Evolutionary conservation across 2,888 invertebrate species (phyloP).

Genomic region (Papilio gigon): DNA sequence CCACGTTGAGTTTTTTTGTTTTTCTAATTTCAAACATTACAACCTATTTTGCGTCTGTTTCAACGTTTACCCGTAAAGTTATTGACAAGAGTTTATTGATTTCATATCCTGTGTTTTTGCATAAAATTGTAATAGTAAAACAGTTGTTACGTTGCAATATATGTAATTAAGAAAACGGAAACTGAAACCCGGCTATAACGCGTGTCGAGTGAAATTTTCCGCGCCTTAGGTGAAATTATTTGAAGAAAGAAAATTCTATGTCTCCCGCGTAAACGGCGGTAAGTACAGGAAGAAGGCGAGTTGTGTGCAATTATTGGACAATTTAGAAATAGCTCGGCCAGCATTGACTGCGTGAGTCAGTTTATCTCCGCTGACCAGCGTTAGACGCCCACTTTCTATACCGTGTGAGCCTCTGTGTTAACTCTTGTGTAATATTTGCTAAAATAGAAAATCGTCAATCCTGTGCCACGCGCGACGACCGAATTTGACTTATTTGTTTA

Average conservation of each 20-base stretch:
- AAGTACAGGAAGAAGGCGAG: constrained; percentile 57
- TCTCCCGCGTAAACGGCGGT: constrained; percentile 45
- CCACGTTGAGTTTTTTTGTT: too few species aligned
- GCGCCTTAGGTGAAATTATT: constrained; percentile 27
- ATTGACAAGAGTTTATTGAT: neutral
- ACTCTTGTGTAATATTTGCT: constrained; percentile 71
- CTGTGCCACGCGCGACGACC: constrained; percentile 42
- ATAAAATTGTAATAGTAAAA: constrained; percentile 11
- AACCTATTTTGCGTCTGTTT: neutral
- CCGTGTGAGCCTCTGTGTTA: constrained; percentile 60
- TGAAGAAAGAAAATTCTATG: constrained; percentile 27
- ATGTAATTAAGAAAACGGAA: constrained; percentile 23
- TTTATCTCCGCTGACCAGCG: constrained; percentile 54
- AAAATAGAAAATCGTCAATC: constrained; percentile 72
- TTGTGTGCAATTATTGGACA: constrained; percentile 62
- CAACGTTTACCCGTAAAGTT: neutral
- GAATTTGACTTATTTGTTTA: neutral
- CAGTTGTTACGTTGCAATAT: neutral
- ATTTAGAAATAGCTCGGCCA: constrained; percentile 62
- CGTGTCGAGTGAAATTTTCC: constrained; percentile 25
- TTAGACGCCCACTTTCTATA: constrained; percentile 68
- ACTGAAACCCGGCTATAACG: constrained; percentile 11
- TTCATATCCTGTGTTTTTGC: constrained; percentile 22
- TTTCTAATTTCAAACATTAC: neutral
- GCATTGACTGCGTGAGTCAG: constrained; percentile 64